Evolutionary conservation across 35 echinoderm and acorn worm species (phyloP).

Genomic region (Stichopus chloronotus): DNA sequence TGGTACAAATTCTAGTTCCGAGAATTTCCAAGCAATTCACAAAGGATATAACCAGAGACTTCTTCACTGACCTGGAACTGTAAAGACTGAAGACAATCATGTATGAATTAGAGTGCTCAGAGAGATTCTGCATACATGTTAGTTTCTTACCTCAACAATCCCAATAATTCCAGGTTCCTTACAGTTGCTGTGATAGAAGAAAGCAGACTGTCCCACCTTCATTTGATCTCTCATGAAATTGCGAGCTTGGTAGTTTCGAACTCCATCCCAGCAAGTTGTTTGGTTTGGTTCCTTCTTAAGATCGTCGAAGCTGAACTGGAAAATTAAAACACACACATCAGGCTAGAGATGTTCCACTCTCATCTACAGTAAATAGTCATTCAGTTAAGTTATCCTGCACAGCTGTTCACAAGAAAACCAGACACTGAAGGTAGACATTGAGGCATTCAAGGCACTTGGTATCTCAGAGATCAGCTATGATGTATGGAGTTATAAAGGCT

Average conservation of each 20-base stretch:
- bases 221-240: slow-evolving; percentile 77
- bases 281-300: slow-evolving; percentile 67
- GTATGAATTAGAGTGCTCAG: no score
- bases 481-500: no score
- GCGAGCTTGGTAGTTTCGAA: slow-evolving; percentile 69
- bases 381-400: not conserved
- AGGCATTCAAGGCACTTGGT: no score
- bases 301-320: slow-evolving; percentile 68
- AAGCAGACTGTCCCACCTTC: slow-evolving; percentile 67
- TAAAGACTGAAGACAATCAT: no score
- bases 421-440: not conserved
- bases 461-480: no score
- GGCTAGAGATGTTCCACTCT: not conserved
- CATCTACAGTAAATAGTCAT: not conserved
- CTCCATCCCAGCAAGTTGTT: slow-evolving; percentile 75
- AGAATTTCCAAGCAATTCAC: no score
- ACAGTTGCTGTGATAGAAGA: slow-evolving; percentile 76
- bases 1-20: no score
- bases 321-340: not conserved
- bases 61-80: no score
- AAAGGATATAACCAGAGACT: no score
- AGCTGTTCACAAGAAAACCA: not conserved
- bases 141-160: slow-evolving; percentile 45
- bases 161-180: slow-evolving; percentile 69
- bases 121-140: no score